These are phyloP conservation scores for Orthosia gothica DNA, from an alignment of 2,888 invertebrate species.

Conservation along the genomic window DNA sequence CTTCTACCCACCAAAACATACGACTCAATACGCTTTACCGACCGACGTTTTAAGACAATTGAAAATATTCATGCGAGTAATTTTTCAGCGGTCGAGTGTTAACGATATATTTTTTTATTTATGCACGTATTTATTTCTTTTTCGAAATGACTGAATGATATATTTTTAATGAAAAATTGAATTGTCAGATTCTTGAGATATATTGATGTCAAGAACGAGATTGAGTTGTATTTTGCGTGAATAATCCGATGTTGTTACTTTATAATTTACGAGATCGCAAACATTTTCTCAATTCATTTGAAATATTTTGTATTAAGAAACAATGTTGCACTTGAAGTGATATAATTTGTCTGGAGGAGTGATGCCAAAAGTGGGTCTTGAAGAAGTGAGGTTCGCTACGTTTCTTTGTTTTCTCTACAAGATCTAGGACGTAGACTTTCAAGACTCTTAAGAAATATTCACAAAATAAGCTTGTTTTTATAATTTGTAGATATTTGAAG, in stretches of 20 bases:
- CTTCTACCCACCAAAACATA: constrained; percentile 73
- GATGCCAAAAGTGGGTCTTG: not conserved
- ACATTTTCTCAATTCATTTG: constrained; percentile 12
- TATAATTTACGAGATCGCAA: constrained; percentile 32
- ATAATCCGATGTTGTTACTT: constrained; percentile 26
- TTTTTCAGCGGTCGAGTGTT: constrained; percentile 74
- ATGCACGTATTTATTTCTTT: constrained; percentile 53
- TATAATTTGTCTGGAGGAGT: not conserved
- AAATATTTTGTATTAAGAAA: not conserved
- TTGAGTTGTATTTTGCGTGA: constrained; percentile 56
- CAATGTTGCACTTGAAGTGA: not conserved
- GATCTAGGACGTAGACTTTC: not conserved
- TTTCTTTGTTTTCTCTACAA: not conserved
- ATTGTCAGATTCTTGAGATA: constrained; percentile 55
- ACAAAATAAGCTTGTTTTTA: constrained; percentile 3
- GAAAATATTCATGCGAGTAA: constrained; percentile 71
- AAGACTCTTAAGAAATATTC: not conserved
- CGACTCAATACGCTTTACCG: constrained; percentile 78
- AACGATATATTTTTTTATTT: constrained; percentile 66
- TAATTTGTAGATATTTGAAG: not conserved
- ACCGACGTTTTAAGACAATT: constrained; percentile 68
- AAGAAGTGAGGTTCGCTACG: not conserved
- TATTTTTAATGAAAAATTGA: constrained; percentile 64
- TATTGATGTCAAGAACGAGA: constrained; percentile 50
- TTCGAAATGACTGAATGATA: constrained; percentile 62